These are phyloP conservation scores for Pseudanteris insignis DNA, from an alignment of 2,888 invertebrate genomes.

Conservation along the genomic window DNA sequence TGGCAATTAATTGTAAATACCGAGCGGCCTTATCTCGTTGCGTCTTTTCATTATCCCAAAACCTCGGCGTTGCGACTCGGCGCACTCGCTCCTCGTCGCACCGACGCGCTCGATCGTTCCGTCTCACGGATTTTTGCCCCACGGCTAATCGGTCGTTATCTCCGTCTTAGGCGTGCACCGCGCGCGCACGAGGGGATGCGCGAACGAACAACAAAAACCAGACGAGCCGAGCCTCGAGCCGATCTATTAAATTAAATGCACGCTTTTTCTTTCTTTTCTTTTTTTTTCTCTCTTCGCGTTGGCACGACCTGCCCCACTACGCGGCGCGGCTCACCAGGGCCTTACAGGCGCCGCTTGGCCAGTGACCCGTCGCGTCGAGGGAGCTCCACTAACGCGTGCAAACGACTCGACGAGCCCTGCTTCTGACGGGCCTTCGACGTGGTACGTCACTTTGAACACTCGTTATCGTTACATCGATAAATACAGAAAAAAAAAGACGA, in stretches of 20 bases:
- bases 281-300: conserved; percentile 38
- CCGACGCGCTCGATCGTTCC: too few species aligned
- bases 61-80: not conserved
- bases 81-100: not conserved
- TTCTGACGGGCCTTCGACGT: too few species aligned
- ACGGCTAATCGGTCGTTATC: conserved; percentile 1
- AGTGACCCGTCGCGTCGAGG: conserved; percentile 55
- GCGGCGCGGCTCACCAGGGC: conserved; percentile 39
- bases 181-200: conserved; percentile 2
- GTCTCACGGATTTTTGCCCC: too few species aligned
- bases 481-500: too few species aligned
- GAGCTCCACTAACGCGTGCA: too few species aligned
- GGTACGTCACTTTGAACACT: too few species aligned
- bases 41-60: not conserved
- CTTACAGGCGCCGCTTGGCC: conserved; percentile 64
- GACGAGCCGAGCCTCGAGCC: conserved; percentile 6
- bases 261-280: too few species aligned
- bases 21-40: conserved; percentile 13
- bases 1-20: conserved; percentile 24
- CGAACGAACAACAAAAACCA: conserved; percentile 16
- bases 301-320: conserved; percentile 65
- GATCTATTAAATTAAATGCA: conserved; percentile 49
- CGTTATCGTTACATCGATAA: too few species aligned
- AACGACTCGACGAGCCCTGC: too few species aligned
- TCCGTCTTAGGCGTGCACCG: not conserved